Conservation (phyloP, 2,113 vertebrate species). For the Marcusenius ussheri region DNA sequence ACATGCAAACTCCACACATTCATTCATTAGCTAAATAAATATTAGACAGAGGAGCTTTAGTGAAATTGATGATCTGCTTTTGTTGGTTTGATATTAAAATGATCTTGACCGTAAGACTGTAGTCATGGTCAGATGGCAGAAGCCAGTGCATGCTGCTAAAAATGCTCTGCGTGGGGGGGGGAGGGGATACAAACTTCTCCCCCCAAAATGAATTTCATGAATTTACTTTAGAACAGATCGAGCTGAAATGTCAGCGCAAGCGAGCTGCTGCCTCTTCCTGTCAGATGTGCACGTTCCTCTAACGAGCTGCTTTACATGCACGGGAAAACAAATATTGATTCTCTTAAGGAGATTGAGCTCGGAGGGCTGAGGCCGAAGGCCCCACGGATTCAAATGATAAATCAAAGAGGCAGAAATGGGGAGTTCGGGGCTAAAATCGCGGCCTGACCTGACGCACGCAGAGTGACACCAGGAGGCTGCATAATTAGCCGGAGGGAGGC, state of each 20-base stretch:
- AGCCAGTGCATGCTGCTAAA: neutral
- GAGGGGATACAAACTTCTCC: neutral
- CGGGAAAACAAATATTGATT: constrained; percentile 24
- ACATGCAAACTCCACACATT: neutral
- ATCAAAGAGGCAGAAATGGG: constrained; percentile 29
- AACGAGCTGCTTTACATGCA: constrained; percentile 17
- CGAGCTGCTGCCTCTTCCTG: neutral
- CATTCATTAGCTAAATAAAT: neutral
- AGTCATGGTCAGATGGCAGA: neutral
- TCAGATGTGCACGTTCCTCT: neutral
- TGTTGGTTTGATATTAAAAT: too few species aligned
- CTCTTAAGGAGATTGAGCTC: constrained; percentile 2
- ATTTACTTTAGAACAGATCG: neutral
- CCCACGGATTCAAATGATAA: constrained; percentile 33
- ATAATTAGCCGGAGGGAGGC: constrained; percentile 29
- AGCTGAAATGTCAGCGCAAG: neutral
- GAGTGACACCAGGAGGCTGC: constrained; percentile 32
- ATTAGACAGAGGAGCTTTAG: neutral
- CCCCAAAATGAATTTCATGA: neutral
- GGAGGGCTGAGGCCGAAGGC: neutral
- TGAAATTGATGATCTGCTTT: neutral
- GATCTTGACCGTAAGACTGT: neutral
- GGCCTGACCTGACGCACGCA: constrained; percentile 31
- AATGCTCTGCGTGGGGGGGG: too few species aligned
- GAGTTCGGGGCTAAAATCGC: constrained; percentile 31